Evolutionary conservation across 2,888 invertebrate species (phyloP), one percentile per base, ranked within the genome.

Genomic region (Mesorhabditis belari): DNA sequence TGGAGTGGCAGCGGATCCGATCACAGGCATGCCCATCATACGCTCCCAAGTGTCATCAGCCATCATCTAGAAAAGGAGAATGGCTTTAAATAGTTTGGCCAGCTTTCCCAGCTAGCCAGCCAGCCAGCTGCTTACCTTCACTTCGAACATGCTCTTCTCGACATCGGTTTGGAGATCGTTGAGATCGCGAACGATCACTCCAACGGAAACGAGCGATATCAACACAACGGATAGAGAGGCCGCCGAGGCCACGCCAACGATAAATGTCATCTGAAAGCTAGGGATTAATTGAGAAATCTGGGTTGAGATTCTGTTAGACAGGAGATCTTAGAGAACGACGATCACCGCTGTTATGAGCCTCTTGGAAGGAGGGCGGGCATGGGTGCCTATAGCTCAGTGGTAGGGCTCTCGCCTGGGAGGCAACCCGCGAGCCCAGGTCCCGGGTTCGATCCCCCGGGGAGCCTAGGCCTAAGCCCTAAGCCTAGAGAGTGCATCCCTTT

Each of bases 1-100:
- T 28, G 58, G 62, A 27, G 67, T 49, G 3, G 29, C 35, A 25
- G 69, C 71, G 57, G 73, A 60, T 50, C 70, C 71, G 61, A 68
- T 70, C 55, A 62, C 55, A 55, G 71, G 73, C 54, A 70, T 70
- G 35, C 35, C 61, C 27, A 71, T 54, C 62, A 73, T 66, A 23
- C 69, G 70, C 12, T 60, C 57, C 73, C 73, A 73, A 23, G 71
- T 71, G 56, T 73, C 71, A 49, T 67, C 64, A 26, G 71, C 63
- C 44, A 73, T 63, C 17, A 57, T 63, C 73, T 73, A 24, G 29
- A 68, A 35, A 9, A 54, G 27, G 19, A 24, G 17, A 4, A n/a
- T 9, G 17, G 17, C 17, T 17, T 23, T 26, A 12, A 17, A n/a
- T n/a, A 21, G 12, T 19, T 25, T 12, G 24, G 19, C 6, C 9